Conservation (phyloP, 2,888 invertebrate species). For the Drosophila kambysellisi region DNA sequence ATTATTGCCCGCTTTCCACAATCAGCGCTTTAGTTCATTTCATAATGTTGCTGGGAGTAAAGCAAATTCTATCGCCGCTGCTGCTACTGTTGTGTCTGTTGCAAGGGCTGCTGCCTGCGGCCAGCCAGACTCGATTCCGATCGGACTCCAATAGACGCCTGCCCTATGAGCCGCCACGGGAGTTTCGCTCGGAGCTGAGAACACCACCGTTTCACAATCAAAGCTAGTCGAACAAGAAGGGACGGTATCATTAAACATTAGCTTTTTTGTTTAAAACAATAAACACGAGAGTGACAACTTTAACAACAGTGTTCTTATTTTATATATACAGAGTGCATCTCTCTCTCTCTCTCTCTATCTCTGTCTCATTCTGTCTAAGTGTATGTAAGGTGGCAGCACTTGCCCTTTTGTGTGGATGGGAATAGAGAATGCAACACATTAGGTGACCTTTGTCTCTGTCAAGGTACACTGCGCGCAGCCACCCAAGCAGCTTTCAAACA, state of each 20-base stretch:
- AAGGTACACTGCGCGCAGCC: conserved; percentile 62
- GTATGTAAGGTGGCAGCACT: conserved; percentile 46
- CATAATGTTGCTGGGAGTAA: conserved; percentile 33
- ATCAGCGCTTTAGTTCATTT: conserved; percentile 26
- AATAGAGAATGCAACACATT: conserved; percentile 70
- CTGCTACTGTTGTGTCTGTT: conserved; percentile 38
- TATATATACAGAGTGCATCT: conserved; percentile 24
- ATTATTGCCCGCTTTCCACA: conserved; percentile 8
- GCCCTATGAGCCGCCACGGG: conserved; percentile 5
- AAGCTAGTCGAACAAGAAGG: neutral
- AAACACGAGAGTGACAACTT: conserved; percentile 21
- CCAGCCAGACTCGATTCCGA: neutral
- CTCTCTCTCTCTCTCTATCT: too few relatives aligned
- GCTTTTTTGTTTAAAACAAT: conserved; percentile 25
- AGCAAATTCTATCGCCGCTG: conserved; percentile 13
- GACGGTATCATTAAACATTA: neutral
- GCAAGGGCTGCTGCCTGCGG: conserved; percentile 16
- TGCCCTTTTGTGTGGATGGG: conserved; percentile 68
- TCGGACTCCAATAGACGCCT: conserved; percentile 3
- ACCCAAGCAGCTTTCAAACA: conserved; percentile 42
- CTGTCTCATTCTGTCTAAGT: neutral
- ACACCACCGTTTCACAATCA: conserved; percentile 43
- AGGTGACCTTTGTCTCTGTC: conserved; percentile 75
- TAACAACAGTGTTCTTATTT: conserved; percentile 37
- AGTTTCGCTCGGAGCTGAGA: conserved; percentile 22